These are phyloP conservation scores for Ceratina calcarata DNA, from an alignment of 1,140 invertebrate genomes.

Conservation along the genomic window DNA sequence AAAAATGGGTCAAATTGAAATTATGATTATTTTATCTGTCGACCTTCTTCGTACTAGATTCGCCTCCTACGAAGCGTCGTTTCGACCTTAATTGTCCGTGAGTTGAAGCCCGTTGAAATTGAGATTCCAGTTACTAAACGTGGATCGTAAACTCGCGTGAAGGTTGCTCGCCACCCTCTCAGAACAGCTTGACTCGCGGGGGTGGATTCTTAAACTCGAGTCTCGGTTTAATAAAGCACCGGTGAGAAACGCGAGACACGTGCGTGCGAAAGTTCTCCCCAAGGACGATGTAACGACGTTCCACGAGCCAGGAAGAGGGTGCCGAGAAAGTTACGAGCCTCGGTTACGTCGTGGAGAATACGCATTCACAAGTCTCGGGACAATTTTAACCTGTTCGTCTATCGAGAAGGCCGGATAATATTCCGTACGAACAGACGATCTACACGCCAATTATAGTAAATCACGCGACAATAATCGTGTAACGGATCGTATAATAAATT, in stretches of 20 bases:
- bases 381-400: too few species aligned
- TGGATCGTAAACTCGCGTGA: conserved; percentile 21
- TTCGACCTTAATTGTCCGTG: conserved; percentile 30
- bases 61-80: too few species aligned
- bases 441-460: too few species aligned
- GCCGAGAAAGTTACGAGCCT: conserved; percentile 55
- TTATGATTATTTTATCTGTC: too few species aligned
- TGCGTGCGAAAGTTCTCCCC: conserved; percentile 64
- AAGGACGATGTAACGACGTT: conserved; percentile 48
- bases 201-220: conserved; percentile 19
- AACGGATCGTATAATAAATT: too few species aligned
- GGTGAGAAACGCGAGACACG: conserved; percentile 66
- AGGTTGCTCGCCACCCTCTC: conserved; percentile 45
- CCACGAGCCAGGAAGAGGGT: not conserved
- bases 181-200: conserved; percentile 14
- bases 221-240: conserved; percentile 64
- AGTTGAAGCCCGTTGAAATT: conserved; percentile 59
- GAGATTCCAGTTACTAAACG: conserved; percentile 29
- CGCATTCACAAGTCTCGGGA: too few species aligned
- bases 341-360: conserved; percentile 15
- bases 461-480: too few species aligned
- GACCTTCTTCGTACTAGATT: too few species aligned
- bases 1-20: too few species aligned
- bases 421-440: too few species aligned
- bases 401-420: too few species aligned